These are phyloP conservation scores for Myiopsitta monachus DNA, from an alignment of 2,113 vertebrate genomes.

Conservation along the genomic window DNA sequence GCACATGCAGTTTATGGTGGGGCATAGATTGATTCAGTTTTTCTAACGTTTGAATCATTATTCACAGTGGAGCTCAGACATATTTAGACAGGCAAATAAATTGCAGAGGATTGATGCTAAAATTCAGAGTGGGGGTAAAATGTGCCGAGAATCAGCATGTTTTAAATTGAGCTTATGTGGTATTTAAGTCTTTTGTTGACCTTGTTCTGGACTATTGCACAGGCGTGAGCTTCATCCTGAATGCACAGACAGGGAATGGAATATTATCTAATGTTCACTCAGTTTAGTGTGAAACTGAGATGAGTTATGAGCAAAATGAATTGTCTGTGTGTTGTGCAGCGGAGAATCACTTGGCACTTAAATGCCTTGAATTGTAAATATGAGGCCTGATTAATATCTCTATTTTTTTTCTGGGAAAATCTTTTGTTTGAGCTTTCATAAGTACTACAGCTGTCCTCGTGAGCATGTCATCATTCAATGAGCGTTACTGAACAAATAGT, in stretches of 20 bases:
- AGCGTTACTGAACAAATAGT: fast-evolving
- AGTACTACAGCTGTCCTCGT: neutral
- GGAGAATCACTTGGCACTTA: neutral
- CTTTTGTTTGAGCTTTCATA: neutral
- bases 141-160: neutral
- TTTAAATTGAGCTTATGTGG: conserved; percentile 32
- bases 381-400: neutral
- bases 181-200: conserved; percentile 34
- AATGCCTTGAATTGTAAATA: neutral
- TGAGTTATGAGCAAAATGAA: neutral
- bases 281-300: neutral
- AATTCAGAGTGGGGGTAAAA: conserved; percentile 20
- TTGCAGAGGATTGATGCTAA: neutral
- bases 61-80: neutral
- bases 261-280: fast-evolving
- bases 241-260: neutral
- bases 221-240: neutral
- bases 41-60: neutral
- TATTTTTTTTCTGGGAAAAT: neutral
- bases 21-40: neutral
- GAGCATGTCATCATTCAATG: neutral
- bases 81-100: neutral
- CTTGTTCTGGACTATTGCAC: conserved; percentile 19
- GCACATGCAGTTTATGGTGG: neutral
- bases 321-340: neutral